These are phyloP conservation scores for Tachycineta bicolor DNA, from an alignment of 2,113 vertebrate species.

Conservation along the genomic window DNA sequence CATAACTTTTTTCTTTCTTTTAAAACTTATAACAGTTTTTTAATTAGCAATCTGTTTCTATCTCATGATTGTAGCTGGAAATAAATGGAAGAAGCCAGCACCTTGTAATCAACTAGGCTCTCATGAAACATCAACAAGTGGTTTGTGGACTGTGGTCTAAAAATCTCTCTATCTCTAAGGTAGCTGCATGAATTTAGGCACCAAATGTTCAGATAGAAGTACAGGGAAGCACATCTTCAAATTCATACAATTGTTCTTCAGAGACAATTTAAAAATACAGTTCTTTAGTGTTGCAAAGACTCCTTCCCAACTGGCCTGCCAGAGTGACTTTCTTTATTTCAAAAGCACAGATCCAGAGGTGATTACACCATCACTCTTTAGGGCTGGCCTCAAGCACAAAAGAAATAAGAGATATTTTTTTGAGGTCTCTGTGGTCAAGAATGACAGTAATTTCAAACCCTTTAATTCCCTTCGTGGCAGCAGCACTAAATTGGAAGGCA, in stretches of 20 bases:
- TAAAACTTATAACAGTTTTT: neutral
- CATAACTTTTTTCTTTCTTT: neutral
- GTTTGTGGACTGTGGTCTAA: neutral
- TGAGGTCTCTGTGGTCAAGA: neutral
- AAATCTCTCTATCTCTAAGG: slow-evolving; percentile 1
- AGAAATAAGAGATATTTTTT: neutral
- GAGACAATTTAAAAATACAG: slow-evolving; percentile 1
- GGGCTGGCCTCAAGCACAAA: neutral
- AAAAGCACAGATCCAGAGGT: neutral
- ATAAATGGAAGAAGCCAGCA: slow-evolving; percentile 1
- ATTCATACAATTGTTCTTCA: slow-evolving; percentile 15
- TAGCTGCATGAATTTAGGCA: slow-evolving; percentile 25
- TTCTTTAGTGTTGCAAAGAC: slow-evolving; percentile 24
- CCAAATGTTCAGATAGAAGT: slow-evolving; percentile 32
- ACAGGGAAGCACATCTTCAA: slow-evolving; percentile 42
- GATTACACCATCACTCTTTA: neutral
- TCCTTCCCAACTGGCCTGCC: neutral
- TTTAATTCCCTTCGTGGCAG: slow-evolving; percentile 51
- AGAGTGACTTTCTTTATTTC: neutral
- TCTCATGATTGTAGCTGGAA: neutral
- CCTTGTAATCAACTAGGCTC: neutral
- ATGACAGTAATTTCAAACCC: neutral
- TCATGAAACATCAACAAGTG: neutral
- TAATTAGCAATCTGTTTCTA: neutral
- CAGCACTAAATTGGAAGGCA: slow-evolving; percentile 23